Evolutionary conservation across 1,140 invertebrate species (phyloP).

Genomic region (Penaeus vannamei): DNA sequence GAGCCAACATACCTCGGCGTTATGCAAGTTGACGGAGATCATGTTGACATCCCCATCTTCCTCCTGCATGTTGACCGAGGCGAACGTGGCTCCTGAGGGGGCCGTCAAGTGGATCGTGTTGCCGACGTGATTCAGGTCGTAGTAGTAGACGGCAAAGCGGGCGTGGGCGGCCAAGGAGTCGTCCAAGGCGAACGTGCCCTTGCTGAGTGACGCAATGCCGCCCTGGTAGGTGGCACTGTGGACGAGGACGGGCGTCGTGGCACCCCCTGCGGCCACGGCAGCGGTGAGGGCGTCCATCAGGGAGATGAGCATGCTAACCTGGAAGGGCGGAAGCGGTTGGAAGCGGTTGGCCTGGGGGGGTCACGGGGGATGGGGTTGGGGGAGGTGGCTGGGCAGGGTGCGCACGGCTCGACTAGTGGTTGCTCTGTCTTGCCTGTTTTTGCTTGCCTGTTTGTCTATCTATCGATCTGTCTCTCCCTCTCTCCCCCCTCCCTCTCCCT

Average conservation of each 20-base stretch:
- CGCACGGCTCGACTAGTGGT: too few relatives aligned
- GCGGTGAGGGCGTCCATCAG: conserved; percentile 66
- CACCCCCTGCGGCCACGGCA: conserved; percentile 61
- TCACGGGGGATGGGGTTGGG: not conserved
- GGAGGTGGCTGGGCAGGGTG: not conserved
- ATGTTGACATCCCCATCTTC: conserved; percentile 68
- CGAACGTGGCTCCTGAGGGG: conserved; percentile 57
- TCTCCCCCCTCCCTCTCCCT: too few relatives aligned
- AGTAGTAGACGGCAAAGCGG: conserved; percentile 69
- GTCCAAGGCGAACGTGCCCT: conserved; percentile 68
- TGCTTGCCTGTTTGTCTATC: too few relatives aligned
- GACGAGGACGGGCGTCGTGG: conserved; percentile 62
- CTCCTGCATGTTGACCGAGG: conserved; percentile 66
- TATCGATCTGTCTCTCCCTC: too few relatives aligned
- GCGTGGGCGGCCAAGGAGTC: conserved; percentile 68
- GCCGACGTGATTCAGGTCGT: conserved; percentile 68
- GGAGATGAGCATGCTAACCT: conserved; percentile 73
- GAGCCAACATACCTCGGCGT: conserved; percentile 56
- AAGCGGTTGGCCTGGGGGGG: too few relatives aligned
- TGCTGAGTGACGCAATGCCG: conserved; percentile 66
- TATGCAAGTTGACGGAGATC: conserved; percentile 66
- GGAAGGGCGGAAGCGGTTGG: not conserved
- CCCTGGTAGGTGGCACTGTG: conserved; percentile 64
- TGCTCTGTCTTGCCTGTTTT: too few relatives aligned
- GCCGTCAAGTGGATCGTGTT: conserved; percentile 64